phyloP scores from a whole-genome alignment of 1,140 invertebrate species.

The Drepana arcuata region DNA sequence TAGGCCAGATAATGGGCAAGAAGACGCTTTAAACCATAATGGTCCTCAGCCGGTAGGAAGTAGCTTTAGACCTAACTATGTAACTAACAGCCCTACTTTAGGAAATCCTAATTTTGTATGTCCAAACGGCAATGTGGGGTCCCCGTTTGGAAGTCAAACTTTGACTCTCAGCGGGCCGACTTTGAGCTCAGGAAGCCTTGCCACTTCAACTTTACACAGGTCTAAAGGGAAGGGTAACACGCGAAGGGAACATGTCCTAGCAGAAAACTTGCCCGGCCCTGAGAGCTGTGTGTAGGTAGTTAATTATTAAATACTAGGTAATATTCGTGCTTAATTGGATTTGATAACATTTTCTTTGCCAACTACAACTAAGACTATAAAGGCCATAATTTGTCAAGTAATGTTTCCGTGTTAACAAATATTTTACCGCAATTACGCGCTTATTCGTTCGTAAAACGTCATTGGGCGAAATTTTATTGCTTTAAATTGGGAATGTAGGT shows the following conservation, averaged over 20 bases:
- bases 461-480: too few species aligned
- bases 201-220: conserved; percentile 54
- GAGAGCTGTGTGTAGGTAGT: conserved; percentile 53
- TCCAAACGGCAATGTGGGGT: conserved; percentile 50
- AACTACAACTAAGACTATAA: too few species aligned
- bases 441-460: too few species aligned
- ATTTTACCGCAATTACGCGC: too few species aligned
- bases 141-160: conserved; percentile 53
- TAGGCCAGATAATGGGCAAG: conserved; percentile 35
- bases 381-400: too few species aligned
- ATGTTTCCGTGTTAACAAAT: too few species aligned
- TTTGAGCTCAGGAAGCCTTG: conserved; percentile 52
- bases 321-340: too few species aligned
- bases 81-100: conserved; percentile 54
- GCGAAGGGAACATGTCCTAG: conserved; percentile 59
- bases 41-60: conserved; percentile 34
- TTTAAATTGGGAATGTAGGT: too few species aligned
- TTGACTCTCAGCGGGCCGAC: conserved; percentile 47
- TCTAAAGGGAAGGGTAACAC: conserved; percentile 51
- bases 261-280: conserved; percentile 58
- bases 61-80: conserved; percentile 54
- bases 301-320: too few species aligned
- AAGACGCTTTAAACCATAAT: conserved; percentile 56
- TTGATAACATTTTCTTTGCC: too few species aligned
- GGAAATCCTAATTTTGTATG: conserved; percentile 66